These are phyloP conservation scores for Rhogogaster chlorosoma DNA, from an alignment of 2,888 invertebrate genomes.

Conservation along the genomic window DNA sequence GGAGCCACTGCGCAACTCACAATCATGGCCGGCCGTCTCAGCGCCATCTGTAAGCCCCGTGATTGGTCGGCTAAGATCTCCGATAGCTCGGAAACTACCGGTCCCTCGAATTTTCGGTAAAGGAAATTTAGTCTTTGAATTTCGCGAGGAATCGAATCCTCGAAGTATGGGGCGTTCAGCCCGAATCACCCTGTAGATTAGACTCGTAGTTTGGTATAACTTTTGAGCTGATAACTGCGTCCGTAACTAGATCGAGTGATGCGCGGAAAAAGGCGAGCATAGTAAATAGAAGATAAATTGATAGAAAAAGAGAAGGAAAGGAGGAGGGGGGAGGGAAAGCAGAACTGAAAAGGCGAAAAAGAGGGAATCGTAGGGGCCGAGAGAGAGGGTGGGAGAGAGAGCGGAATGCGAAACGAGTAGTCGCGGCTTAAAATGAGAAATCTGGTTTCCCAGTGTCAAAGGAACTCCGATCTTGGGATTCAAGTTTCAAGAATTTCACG, in stretches of 20 bases:
- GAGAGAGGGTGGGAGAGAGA: background rate
- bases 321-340: too few species aligned
- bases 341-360: background rate
- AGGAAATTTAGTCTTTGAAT: too few species aligned
- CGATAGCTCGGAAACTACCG: too few species aligned
- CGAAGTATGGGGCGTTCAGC: too few species aligned
- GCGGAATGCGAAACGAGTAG: constrained; percentile 29
- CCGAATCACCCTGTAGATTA: background rate
- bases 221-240: background rate
- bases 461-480: constrained; percentile 19
- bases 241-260: background rate
- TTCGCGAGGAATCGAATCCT: background rate
- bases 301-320: background rate
- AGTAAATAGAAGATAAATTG: background rate
- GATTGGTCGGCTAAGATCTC: too few species aligned
- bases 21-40: too few species aligned
- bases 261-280: background rate
- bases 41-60: too few species aligned
- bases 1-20: too few species aligned
- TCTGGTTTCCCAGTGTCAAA: constrained; percentile 34
- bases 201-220: background rate
- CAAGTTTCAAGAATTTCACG: constrained; percentile 21
- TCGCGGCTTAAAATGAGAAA: constrained; percentile 13
- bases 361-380: too few species aligned
- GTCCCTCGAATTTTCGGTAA: too few species aligned